phyloP scores from a whole-genome alignment of 2,797 vertebrate species.

The Garrulus glandarius region DNA sequence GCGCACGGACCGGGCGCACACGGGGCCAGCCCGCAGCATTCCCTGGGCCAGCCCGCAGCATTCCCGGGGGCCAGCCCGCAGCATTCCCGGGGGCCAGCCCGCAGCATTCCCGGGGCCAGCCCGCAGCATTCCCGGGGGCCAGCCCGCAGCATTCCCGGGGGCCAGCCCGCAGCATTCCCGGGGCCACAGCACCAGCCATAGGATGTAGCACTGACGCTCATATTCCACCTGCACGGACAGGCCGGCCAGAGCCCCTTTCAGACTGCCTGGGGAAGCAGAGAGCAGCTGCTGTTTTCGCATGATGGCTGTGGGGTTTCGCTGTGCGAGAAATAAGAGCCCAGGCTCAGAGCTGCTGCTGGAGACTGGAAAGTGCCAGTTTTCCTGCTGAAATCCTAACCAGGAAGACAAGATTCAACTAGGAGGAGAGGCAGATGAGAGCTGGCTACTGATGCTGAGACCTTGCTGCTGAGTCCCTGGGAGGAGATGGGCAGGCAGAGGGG shows the following conservation, averaged over 20 bases:
- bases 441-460: neutral
- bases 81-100: neutral
- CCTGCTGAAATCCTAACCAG: neutral
- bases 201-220: fast-evolving
- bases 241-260: neutral
- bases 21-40: fast-evolving
- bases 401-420: neutral
- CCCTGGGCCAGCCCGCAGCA: neutral
- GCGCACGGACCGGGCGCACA: neutral
- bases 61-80: neutral
- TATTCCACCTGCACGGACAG: fast-evolving
- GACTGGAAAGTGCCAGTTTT: fast-evolving
- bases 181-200: fast-evolving
- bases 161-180: fast-evolving
- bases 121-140: no score
- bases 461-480: neutral
- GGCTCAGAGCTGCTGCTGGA: neutral
- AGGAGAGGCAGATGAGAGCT: neutral
- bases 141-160: no score
- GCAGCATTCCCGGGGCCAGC: fast-evolving
- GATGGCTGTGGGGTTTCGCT: fast-evolving
- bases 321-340: fast-evolving
- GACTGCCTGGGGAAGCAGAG: neutral
- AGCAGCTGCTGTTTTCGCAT: fast-evolving
- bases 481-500: neutral